A percentile compares a stretch with the other conserved stretches of the same genome.
Evolutionary conservation across 2,113 vertebrate species (phyloP).

Genomic region (Monopterus albus): DNA sequence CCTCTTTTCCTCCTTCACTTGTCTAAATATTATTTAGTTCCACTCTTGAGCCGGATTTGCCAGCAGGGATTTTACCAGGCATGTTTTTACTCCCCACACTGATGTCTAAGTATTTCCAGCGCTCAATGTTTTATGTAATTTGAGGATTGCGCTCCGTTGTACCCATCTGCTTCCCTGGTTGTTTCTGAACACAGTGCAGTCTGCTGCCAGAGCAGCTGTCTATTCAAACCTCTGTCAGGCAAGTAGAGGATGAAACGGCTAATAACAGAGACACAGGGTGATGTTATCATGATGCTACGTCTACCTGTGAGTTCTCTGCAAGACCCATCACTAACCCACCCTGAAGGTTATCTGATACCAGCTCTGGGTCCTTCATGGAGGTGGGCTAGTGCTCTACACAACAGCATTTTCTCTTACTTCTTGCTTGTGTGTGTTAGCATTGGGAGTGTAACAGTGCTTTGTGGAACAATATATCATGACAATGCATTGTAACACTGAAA

Average conservation of each 20-base stretch:
- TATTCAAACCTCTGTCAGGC: slow-evolving; percentile 26
- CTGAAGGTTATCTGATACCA: slow-evolving; percentile 56
- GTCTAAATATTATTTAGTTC: slow-evolving; percentile 80
- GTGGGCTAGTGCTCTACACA: too few relatives aligned
- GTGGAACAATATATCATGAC: too few relatives aligned
- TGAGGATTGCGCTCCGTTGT: slow-evolving; percentile 37
- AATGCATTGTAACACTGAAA: too few relatives aligned
- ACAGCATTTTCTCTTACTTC: too few relatives aligned
- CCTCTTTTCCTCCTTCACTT: slow-evolving; percentile 59
- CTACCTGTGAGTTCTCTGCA: slow-evolving; percentile 11
- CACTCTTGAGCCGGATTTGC: slow-evolving; percentile 73
- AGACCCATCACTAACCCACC: background rate
- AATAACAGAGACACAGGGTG: slow-evolving; percentile 6
- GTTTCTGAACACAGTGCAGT: slow-evolving; percentile 36
- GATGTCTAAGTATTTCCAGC: slow-evolving; percentile 43
- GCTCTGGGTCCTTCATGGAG: slow-evolving; percentile 68
- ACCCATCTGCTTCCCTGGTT: slow-evolving; percentile 38
- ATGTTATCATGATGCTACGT: background rate
- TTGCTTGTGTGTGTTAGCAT: too few relatives aligned
- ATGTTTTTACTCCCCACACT: slow-evolving; percentile 63
- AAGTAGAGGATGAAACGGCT: slow-evolving; percentile 23
- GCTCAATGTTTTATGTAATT: slow-evolving; percentile 50
- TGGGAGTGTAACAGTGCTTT: too few relatives aligned
- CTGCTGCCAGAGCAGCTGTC: slow-evolving; percentile 45
- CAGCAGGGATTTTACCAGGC: slow-evolving; percentile 67